A percentile compares a stretch with the other conserved stretches of the same genome.
phyloP scores from a whole-genome alignment of 2,113 vertebrate species.

The Riparia riparia region DNA sequence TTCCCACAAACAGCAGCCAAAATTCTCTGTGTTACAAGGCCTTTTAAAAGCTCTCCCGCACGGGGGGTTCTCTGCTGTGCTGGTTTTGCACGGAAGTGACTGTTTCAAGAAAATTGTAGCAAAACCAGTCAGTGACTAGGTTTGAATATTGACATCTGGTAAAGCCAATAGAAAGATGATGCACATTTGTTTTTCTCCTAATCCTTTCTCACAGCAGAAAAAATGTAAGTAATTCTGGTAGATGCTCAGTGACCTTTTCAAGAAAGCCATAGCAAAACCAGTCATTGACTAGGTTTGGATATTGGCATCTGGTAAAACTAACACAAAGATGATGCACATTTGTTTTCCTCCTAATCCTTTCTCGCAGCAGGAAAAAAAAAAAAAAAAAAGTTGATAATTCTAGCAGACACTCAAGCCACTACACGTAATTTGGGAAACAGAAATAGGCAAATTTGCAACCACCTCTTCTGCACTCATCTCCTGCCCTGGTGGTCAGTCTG shows the following conservation, averaged over 20 bases:
- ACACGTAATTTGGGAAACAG: not conserved
- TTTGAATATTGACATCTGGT: not conserved
- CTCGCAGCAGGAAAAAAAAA: not conserved
- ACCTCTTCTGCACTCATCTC: not conserved
- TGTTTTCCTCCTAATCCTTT: not conserved
- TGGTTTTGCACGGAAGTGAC: not conserved
- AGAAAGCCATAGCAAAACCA: not conserved
- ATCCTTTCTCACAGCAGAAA: too few relatives aligned
- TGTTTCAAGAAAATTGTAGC: not conserved
- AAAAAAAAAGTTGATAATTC: not conserved
- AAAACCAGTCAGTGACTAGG: not conserved
- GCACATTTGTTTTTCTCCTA: too few relatives aligned
- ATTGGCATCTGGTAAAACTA: not conserved
- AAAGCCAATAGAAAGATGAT: too few relatives aligned
- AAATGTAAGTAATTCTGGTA: too few relatives aligned
- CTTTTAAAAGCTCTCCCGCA: not conserved
- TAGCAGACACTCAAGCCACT: not conserved
- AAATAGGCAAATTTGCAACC: not conserved
- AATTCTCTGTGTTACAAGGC: not conserved
- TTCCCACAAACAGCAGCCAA: not conserved
- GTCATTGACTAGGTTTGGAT: not conserved
- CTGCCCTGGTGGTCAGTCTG: accelerated
- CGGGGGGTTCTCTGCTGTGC: not conserved
- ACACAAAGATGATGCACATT: not conserved
- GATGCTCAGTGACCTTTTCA: not conserved